Percentiles rank a stretch among this genome's conserved stretches.
phyloP scores from a whole-genome alignment of 2,797 vertebrate genomes.

The Euphonia xanthogaster region DNA sequence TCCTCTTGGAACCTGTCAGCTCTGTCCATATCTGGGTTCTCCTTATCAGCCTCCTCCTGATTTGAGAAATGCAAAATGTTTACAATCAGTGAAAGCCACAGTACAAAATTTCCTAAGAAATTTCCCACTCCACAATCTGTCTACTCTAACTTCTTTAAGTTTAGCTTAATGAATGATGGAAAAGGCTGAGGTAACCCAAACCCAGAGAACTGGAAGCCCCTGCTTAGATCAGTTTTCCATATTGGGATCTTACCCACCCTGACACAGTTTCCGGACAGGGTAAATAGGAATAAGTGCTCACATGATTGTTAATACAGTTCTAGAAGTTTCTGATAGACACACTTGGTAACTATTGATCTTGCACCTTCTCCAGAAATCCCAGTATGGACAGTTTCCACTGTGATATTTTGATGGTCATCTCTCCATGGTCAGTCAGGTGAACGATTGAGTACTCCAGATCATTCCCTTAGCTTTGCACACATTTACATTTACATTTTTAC shows the following conservation, averaged over 20 bases:
- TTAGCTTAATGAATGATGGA: not conserved
- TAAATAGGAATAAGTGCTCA: not conserved
- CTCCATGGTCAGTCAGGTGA: not conserved
- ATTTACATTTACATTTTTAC: not conserved
- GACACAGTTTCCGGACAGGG: not conserved
- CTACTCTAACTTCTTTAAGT: not conserved
- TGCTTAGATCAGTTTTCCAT: not conserved
- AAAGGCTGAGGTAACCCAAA: not conserved
- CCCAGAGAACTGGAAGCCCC: not conserved
- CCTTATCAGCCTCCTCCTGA: not conserved
- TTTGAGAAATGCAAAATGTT: not conserved
- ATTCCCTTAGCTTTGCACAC: not conserved
- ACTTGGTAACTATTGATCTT: not conserved
- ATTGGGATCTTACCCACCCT: not conserved
- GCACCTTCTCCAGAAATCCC: not conserved
- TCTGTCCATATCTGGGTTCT: not conserved
- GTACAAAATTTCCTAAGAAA: not conserved
- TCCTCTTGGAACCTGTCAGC: not conserved
- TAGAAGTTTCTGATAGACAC: not conserved
- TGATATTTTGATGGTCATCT: not conserved
- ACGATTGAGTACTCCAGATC: not conserved
- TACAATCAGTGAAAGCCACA: not conserved
- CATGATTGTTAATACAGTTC: not conserved
- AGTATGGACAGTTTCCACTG: not conserved
- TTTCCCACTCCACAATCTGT: not conserved